Conservation (phyloP, 2,113 vertebrate species). For the Promerops cafer region DNA sequence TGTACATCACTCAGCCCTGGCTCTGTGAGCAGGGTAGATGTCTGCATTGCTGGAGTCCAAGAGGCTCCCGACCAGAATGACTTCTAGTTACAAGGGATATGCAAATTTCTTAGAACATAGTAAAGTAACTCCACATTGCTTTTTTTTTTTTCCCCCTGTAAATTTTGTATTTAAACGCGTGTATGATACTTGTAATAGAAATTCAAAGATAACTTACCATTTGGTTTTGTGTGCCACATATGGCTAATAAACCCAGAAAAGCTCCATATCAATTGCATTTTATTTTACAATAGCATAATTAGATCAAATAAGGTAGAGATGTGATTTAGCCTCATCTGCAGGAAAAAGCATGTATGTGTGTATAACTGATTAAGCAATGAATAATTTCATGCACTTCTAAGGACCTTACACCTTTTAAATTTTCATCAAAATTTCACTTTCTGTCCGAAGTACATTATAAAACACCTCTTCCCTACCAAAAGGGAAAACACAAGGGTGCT, state of each 20-base stretch:
- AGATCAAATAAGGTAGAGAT: neutral
- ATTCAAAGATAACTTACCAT: neutral
- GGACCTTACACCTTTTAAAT: neutral
- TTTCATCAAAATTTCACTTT: neutral
- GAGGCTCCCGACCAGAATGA: neutral
- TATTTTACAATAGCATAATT: neutral
- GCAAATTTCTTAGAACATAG: neutral
- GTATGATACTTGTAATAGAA: constrained; percentile 11
- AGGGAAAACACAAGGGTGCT: neutral
- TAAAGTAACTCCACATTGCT: neutral
- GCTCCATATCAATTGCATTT: neutral
- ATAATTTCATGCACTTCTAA: neutral
- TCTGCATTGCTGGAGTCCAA: neutral
- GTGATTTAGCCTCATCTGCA: neutral
- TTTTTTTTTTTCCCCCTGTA: neutral
- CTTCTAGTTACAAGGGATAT: neutral
- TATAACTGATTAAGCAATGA: neutral
- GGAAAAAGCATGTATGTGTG: neutral
- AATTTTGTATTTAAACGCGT: neutral
- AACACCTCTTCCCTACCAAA: neutral
- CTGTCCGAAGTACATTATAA: neutral
- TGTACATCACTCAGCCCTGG: neutral
- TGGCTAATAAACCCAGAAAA: constrained; percentile 8
- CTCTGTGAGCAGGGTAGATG: neutral
- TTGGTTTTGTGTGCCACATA: neutral